These are phyloP conservation scores for Thunnus albacares DNA, from an alignment of 2,797 vertebrate genomes.

Conservation along the genomic window DNA sequence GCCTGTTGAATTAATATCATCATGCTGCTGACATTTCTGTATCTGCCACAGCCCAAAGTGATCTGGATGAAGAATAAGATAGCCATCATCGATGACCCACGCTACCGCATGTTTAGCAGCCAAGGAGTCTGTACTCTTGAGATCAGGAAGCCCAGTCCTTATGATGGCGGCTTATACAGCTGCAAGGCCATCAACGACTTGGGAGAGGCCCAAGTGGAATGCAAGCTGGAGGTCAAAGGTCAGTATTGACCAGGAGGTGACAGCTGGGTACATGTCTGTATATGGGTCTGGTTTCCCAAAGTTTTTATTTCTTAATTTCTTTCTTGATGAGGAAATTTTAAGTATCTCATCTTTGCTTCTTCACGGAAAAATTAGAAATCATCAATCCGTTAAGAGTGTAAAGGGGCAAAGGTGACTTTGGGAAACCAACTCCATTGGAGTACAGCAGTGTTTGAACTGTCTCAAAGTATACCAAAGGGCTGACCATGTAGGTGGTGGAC, in stretches of 20 bases:
- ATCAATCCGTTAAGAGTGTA: not conserved
- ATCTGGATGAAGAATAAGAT: conserved; percentile 99
- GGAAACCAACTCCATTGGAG: conserved; percentile 60
- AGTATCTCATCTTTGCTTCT: not conserved
- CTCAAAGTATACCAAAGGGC: conserved; percentile 59
- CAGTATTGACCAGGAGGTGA: conserved; percentile 66
- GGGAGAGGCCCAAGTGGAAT: conserved; percentile 95
- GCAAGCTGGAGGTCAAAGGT: conserved; percentile 99
- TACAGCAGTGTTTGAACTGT: conserved; percentile 43
- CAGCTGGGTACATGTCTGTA: conserved; percentile 6
- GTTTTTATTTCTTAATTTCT: conserved; percentile 4
- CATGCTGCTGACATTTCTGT: conserved; percentile 13
- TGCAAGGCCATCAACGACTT: conserved; percentile 95
- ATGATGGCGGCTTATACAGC: conserved; percentile 93
- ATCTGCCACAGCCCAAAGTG: conserved; percentile 91
- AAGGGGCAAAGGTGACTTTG: conserved; percentile 44
- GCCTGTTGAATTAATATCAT: not conserved
- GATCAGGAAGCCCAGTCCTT: conserved; percentile 97
- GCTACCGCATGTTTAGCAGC: conserved; percentile 98
- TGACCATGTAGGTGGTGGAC: conserved; percentile 48
- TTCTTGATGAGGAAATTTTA: not conserved
- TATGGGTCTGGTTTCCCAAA: conserved; percentile 65
- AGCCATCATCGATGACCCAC: conserved; percentile 92
- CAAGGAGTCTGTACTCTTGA: conserved; percentile 98
- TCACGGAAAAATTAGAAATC: not conserved